These are phyloP conservation scores for Xestia ashworthii DNA, from an alignment of 2,888 invertebrate species.

Conservation along the genomic window DNA sequence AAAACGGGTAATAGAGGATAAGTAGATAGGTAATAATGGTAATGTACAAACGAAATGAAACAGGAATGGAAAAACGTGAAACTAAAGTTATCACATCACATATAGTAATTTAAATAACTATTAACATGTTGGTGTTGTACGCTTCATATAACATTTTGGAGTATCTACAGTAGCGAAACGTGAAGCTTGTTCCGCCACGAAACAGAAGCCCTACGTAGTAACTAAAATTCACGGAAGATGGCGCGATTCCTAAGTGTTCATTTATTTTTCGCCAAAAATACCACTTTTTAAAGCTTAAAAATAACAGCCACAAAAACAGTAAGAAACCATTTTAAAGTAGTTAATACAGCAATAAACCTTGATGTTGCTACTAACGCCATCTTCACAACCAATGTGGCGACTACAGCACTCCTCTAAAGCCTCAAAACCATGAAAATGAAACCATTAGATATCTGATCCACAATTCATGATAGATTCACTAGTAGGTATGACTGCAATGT, in stretches of 20 bases:
- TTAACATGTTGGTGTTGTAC: not conserved
- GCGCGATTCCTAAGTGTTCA: slow-evolving; percentile 18
- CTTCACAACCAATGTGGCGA: slow-evolving; percentile 27
- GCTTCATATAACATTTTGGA: not conserved
- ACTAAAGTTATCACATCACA: slow-evolving; percentile 7
- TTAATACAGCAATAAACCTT: not conserved
- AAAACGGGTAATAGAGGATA: not conserved
- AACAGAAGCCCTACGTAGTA: slow-evolving; percentile 26
- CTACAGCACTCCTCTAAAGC: slow-evolving; percentile 30
- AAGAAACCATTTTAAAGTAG: not conserved
- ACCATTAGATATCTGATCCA: not conserved
- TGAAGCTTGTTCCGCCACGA: not conserved
- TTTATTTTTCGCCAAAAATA: not conserved
- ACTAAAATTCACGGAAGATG: slow-evolving; percentile 38
- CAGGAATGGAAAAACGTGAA: not conserved
- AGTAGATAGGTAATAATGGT: not conserved
- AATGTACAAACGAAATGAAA: not conserved
- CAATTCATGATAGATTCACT: not conserved
- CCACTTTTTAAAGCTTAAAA: not conserved
- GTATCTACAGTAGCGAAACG: not conserved
- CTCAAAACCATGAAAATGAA: slow-evolving; percentile 20
- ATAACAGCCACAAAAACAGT: no score
- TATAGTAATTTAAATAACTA: not conserved
- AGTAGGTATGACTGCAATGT: not conserved
- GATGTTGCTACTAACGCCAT: slow-evolving; percentile 57